phyloP scores from a whole-genome alignment of 2,888 invertebrate genomes.

The Mycalesis mineus region DNA sequence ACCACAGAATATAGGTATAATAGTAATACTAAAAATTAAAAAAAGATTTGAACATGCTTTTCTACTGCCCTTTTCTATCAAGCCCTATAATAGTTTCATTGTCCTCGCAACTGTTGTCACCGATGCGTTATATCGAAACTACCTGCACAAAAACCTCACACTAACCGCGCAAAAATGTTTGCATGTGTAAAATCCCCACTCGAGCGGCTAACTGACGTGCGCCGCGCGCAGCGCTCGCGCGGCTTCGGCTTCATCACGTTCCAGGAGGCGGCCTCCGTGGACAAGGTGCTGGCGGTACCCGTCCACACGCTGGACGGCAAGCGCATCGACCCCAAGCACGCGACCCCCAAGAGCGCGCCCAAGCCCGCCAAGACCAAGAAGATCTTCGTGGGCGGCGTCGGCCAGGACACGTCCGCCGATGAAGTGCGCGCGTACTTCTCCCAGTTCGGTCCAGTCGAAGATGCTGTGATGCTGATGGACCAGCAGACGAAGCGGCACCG shows the following conservation, averaged over 20 bases:
- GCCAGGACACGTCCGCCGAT: slow-evolving; percentile 93
- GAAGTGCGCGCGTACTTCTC: slow-evolving; percentile 94
- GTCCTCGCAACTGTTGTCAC: no score
- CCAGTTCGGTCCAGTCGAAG: slow-evolving; percentile 93
- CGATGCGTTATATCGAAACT: no score
- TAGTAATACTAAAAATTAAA: no score
- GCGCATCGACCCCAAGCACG: slow-evolving; percentile 96
- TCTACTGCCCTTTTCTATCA: no score
- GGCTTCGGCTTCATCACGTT: slow-evolving; percentile 97
- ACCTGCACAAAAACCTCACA: neutral
- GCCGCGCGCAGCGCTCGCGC: slow-evolving; percentile 90
- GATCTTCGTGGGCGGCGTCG: slow-evolving; percentile 94
- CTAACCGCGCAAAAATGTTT: slow-evolving; percentile 6
- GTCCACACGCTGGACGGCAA: slow-evolving; percentile 95
- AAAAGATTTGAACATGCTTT: no score
- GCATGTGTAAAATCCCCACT: neutral
- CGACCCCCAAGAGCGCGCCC: slow-evolving; percentile 93
- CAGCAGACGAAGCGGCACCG: slow-evolving; percentile 94
- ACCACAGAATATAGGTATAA: no score
- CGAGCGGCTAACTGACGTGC: slow-evolving; percentile 22
- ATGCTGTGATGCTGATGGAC: slow-evolving; percentile 96
- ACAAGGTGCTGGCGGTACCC: slow-evolving; percentile 93
- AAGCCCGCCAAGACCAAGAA: slow-evolving; percentile 93
- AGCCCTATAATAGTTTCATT: no score
- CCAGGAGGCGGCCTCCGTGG: slow-evolving; percentile 92